Evolutionary conservation across 2,113 vertebrate species (phyloP).

Genomic region (Empidonax alnorum): DNA sequence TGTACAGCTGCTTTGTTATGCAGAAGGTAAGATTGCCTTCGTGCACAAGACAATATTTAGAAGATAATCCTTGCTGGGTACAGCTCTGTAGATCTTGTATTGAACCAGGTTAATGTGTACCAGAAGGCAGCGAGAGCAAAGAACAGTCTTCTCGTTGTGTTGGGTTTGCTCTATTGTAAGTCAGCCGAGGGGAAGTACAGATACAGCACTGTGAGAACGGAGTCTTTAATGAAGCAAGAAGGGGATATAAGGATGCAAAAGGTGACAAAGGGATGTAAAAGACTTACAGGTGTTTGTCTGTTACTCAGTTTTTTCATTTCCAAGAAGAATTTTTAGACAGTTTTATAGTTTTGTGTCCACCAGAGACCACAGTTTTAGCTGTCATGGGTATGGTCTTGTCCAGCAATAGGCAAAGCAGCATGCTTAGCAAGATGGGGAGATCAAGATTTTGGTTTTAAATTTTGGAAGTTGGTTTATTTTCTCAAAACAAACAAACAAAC

Average conservation of each 20-base stretch:
- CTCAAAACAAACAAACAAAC: not conserved
- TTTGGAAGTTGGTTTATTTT: not conserved
- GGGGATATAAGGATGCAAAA: not conserved
- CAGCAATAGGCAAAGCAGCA: not conserved
- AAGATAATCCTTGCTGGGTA: not conserved
- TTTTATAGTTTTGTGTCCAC: not conserved
- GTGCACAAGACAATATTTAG: not conserved
- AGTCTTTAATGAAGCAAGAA: not conserved
- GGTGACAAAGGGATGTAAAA: not conserved
- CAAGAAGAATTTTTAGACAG: not conserved
- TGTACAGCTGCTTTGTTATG: not conserved
- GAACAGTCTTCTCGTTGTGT: not conserved
- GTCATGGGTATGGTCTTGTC: not conserved
- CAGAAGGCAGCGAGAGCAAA: not conserved
- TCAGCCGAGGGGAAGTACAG: not conserved
- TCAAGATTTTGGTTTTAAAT: not conserved
- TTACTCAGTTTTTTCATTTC: not conserved
- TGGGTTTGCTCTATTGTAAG: not conserved
- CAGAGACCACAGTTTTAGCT: not conserved
- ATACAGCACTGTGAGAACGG: not conserved
- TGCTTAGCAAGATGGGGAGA: not conserved
- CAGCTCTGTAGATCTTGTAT: not conserved
- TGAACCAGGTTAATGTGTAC: not conserved
- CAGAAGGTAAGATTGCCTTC: not conserved
- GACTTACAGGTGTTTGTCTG: not conserved